Evolutionary conservation across 2,888 invertebrate genomes (phyloP), one percentile per base, ranked within the genome.

Genomic region (Trachelus iudaicus): DNA sequence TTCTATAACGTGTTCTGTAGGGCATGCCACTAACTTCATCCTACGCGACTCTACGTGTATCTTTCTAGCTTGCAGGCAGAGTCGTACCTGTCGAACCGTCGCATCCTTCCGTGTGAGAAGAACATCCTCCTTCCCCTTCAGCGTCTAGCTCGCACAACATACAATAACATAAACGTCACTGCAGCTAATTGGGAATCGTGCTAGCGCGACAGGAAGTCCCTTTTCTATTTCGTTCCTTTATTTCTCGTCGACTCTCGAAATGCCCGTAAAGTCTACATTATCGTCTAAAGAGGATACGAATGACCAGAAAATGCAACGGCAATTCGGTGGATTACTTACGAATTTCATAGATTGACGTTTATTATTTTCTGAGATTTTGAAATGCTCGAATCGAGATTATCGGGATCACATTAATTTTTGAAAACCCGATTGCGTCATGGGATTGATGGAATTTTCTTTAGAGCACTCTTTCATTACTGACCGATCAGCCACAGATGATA

Each of bases 21-120:
- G 78, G 83, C 89, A 89, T 89, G 89, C 89, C 85, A 71, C 30
- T 86, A 85, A 89, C 87, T 84, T 84, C 82, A 77, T 87, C 84
- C 84, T 88, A 89, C 83, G 82, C 86, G 85, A 86, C 85, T 86
- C 85, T 87, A 84, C 84, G 83, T 87, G 84, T 90, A 88, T 90
- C 89, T 56, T 56, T 56, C 40, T 56, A 86, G 86, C 89, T 34
- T 90, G 89, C 90, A 91, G 90, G 88, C 90, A 89, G 88, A 88
- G 86, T 87, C 92, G 92, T 94, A 95, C 95, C 96, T 97, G 97
- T 96, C 94, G 97, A 96, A 93, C 97, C 97, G 93, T 97, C 97
- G 94, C 97, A 97, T 94, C 97, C 97, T 93, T 97, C 97, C 92
- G 96, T 95, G 94, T 97, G 97, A 92, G 97, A 97, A 92, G 97